Conservation (phyloP, 2,888 invertebrate species). For the Pogonocherus hispidulus region DNA sequence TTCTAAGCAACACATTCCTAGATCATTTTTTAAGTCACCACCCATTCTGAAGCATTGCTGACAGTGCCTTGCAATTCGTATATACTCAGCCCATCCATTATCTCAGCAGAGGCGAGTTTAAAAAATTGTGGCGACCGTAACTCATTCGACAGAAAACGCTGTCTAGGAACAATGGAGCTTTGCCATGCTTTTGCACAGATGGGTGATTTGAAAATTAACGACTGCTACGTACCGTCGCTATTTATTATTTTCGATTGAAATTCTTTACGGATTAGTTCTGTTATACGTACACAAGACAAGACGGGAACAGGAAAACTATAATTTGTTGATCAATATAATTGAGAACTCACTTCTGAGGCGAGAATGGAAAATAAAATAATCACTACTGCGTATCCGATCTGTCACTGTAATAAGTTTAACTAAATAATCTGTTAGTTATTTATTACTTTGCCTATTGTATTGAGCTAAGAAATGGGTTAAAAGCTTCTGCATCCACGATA, state of each 20-base stretch:
- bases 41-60: conserved; percentile 14
- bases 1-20: neutral
- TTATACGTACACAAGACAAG: conserved; percentile 24
- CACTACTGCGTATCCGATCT: neutral
- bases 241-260: conserved; percentile 45
- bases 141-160: conserved; percentile 40
- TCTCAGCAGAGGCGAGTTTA: conserved; percentile 25
- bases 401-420: neutral
- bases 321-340: conserved; percentile 28
- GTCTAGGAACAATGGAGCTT: conserved; percentile 44
- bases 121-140: conserved; percentile 42
- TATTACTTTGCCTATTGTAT: neutral
- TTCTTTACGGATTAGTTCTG: conserved; percentile 31
- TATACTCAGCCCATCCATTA: conserved; percentile 22
- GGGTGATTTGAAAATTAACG: conserved; percentile 47
- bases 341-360: conserved; percentile 12
- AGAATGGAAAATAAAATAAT: too few species aligned
- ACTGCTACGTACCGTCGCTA: conserved; percentile 44
- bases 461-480: neutral
- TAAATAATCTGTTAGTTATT: too few species aligned
- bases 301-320: conserved; percentile 32
- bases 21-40: neutral
- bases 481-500: too few species aligned
- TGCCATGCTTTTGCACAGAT: conserved; percentile 44
- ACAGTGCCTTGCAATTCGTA: neutral